A percentile compares a stretch with the other conserved stretches of the same genome.
Evolutionary conservation across 2,797 vertebrate species (phyloP).

Genomic region (Alcedo atthis): DNA sequence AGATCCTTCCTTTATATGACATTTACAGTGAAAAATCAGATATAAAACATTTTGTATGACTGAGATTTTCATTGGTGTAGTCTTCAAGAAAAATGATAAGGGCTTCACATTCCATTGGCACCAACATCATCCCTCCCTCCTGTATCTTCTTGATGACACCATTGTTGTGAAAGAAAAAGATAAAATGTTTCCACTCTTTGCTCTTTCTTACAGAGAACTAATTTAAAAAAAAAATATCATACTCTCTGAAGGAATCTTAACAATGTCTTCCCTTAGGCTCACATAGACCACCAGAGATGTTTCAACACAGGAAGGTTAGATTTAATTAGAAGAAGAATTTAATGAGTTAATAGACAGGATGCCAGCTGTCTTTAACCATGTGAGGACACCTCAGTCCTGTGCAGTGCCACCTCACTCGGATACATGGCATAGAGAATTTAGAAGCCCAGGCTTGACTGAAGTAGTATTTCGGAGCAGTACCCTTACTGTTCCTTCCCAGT

Average conservation of each 20-base stretch:
- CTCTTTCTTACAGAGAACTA: neutral
- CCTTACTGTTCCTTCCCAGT: neutral
- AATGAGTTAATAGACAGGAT: neutral
- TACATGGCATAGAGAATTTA: fast-evolving
- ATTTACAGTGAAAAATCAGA: conserved; percentile 74
- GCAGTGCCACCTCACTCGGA: neutral
- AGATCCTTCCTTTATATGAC: conserved; percentile 76
- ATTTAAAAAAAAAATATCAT: neutral
- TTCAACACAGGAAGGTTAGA: neutral
- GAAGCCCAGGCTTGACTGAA: neutral
- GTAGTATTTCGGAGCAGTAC: neutral
- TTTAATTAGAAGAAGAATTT: neutral
- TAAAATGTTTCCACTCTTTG: neutral
- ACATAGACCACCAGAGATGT: neutral
- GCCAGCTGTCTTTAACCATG: neutral
- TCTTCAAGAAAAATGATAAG: neutral
- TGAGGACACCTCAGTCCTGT: neutral
- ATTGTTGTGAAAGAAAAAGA: neutral
- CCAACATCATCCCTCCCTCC: neutral
- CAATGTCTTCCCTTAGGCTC: neutral
- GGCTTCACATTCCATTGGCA: neutral
- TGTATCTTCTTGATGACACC: neutral
- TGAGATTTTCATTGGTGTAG: conserved; percentile 50
- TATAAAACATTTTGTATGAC: conserved; percentile 57
- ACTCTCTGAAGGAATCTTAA: neutral